A percentile compares a stretch with the other conserved stretches of the same genome.
phyloP scores from a whole-genome alignment of 2,888 invertebrate species.

The Melanotus villosus region DNA sequence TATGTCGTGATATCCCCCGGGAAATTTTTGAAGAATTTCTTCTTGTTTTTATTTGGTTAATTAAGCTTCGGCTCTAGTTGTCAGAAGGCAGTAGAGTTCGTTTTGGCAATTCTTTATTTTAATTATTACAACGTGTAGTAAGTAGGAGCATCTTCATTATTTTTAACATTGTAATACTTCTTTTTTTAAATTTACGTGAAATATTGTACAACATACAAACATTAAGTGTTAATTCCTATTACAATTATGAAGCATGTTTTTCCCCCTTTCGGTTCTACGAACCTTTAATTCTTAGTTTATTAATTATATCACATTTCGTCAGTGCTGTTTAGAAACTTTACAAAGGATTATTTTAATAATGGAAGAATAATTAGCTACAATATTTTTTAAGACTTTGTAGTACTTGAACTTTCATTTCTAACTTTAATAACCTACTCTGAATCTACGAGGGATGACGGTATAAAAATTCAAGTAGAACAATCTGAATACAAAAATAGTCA shows the following conservation, averaged over 20 bases:
- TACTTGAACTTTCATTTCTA: conserved; percentile 3
- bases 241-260: conserved; percentile 63
- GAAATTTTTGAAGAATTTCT: conserved; percentile 10
- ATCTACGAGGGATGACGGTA: not conserved
- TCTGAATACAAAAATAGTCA: conserved; percentile 8
- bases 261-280: conserved; percentile 58
- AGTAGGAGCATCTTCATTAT: conserved; percentile 28
- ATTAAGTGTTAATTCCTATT: conserved; percentile 52
- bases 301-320: conserved; percentile 53
- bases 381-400: not conserved
- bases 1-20: conserved; percentile 19
- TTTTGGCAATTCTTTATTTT: conserved; percentile 30
- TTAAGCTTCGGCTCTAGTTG: not conserved
- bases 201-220: conserved; percentile 60
- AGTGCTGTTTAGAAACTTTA: conserved; percentile 47
- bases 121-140: conserved; percentile 33
- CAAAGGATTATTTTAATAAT: conserved; percentile 18
- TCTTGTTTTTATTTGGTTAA: not conserved
- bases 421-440: too few relatives aligned
- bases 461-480: conserved; percentile 7
- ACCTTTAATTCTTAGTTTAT: conserved; percentile 43
- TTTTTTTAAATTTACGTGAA: conserved; percentile 48
- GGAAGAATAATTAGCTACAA: conserved; percentile 26
- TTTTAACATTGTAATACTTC: conserved; percentile 28
- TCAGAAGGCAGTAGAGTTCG: not conserved